Percentiles rank a stretch among this genome's conserved stretches.
These are phyloP conservation scores for Heterodera filipjevi DNA, from an alignment of 2,888 invertebrate species.

Conservation along the genomic window DNA sequence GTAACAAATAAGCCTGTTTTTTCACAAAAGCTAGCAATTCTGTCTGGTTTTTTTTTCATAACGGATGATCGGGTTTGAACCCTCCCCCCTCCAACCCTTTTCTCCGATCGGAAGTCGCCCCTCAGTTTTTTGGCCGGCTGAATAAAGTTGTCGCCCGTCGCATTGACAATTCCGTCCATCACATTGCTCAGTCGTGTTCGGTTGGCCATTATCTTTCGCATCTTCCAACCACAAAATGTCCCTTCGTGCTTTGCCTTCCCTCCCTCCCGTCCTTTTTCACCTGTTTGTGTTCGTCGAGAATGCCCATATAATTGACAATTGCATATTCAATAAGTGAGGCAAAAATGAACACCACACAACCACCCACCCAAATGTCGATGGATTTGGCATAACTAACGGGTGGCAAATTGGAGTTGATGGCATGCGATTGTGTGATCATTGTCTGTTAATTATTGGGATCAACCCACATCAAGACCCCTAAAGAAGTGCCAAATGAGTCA, in stretches of 20 bases:
- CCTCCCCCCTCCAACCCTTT: conserved; percentile 22
- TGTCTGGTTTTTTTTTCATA: too few relatives aligned
- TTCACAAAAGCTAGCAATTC: too few relatives aligned
- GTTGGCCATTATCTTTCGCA: conserved; percentile 61
- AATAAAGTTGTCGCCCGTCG: conserved; percentile 26
- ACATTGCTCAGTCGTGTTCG: conserved; percentile 60
- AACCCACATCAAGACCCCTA: too few relatives aligned
- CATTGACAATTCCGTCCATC: conserved; percentile 50
- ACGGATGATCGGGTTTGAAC: too few relatives aligned
- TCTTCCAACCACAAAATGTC: conserved; percentile 36
- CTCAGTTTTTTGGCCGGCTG: conserved; percentile 27
- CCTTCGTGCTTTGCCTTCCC: conserved; percentile 25
- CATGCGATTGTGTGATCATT: conserved; percentile 65
- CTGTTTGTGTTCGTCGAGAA: conserved; percentile 57
- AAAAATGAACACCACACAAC: conserved; percentile 56
- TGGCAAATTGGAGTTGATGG: conserved; percentile 64
- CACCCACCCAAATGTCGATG: conserved; percentile 61
- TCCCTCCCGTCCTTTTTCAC: background rate
- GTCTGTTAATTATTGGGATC: conserved; percentile 48
- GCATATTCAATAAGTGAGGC: conserved; percentile 64
- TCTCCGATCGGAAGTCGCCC: conserved; percentile 22
- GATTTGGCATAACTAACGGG: conserved; percentile 65
- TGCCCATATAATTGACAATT: conserved; percentile 64
- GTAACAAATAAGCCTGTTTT: background rate
- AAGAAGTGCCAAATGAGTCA: background rate